Percentiles rank a stretch among this genome's conserved stretches.
These are phyloP conservation scores for Cecidostiba fungosa DNA, from an alignment of 2,888 invertebrate species.

Conservation along the genomic window DNA sequence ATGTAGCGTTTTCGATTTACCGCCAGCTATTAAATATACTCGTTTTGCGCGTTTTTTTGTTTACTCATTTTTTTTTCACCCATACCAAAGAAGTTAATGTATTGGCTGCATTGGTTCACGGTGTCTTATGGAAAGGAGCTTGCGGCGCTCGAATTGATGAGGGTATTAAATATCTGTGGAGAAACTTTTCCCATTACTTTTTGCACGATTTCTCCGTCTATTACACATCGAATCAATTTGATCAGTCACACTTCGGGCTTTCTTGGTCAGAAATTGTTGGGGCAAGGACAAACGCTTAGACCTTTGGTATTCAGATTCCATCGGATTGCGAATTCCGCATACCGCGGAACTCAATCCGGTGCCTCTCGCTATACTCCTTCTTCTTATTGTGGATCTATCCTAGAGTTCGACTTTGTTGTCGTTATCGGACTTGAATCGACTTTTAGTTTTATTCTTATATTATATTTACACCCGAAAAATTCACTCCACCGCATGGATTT, in stretches of 20 bases:
- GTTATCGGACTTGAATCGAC: slow-evolving; percentile 17
- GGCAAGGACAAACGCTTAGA: slow-evolving; percentile 66
- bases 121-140: not conserved
- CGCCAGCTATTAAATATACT: not conserved
- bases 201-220: slow-evolving; percentile 42
- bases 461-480: not conserved
- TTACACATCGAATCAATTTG: slow-evolving; percentile 44
- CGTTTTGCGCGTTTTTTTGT: no score
- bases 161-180: slow-evolving; percentile 19
- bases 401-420: slow-evolving; percentile 62
- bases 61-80: no score
- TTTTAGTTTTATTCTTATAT: not conserved
- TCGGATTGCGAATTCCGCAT: slow-evolving; percentile 77
- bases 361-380: slow-evolving; percentile 62
- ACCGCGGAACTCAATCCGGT: slow-evolving; percentile 74
- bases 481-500: not conserved
- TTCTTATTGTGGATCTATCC: slow-evolving; percentile 70
- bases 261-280: slow-evolving; percentile 60
- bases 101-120: no score
- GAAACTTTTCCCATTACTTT: slow-evolving; percentile 52
- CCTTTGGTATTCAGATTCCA: slow-evolving; percentile 74
- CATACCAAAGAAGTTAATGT: no score
- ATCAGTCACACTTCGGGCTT: slow-evolving; percentile 42
- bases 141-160: not conserved
- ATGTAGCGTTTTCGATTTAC: no score